Evolutionary conservation across 2,113 vertebrate genomes (phyloP), one percentile per base, ranked within the genome.

Genomic region (Noturus placidus): DNA sequence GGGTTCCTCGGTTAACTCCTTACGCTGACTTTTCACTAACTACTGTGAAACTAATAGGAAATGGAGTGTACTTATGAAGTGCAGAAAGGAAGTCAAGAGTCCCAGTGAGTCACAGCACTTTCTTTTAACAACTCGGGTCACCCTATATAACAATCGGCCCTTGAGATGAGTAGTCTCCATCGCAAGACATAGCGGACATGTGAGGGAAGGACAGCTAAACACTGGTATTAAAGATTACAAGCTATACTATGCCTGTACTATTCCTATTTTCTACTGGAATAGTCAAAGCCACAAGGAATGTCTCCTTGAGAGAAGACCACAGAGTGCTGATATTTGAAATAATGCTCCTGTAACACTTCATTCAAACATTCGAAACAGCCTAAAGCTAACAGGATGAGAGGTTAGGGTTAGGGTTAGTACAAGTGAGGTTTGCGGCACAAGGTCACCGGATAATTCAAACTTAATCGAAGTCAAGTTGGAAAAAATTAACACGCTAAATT

Each of bases 401-500:
- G n/a, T n/a, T n/a, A n/a, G n/a, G n/a, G n/a, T n/a, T n/a, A n/a
- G n/a, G n/a, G n/a, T n/a, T n/a, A n/a, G n/a, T n/a, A n/a, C n/a
- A n/a, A n/a, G n/a, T n/a, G n/a, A 83, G 89, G 87, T 56, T 88
- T 35, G 5, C 38, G 7, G 35, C n/a, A 54, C 89, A 90, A 90
- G 89, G 89, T 90, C 83, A 86, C 4, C 22, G 27, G 87, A 79
- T 90, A 86, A 88, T 86, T 88, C 52, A 86, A 59, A 83, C 83
- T 38, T 90, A 90, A 90, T 88, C 86, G 84, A 70, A 70, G 86
- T 63, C 83, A 84, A 88, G 30, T 69, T 77, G 82, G 59, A 69
- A 88, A 74, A 88, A 83, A 88, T 88, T 61, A 88, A 61, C 80
- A 86, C 1, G 59, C 42, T 69, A 87, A 86, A 89, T 89, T 89